Evolutionary conservation across 2,113 vertebrate genomes (phyloP).

Genomic region (Pelvicachromis taeniatus): DNA sequence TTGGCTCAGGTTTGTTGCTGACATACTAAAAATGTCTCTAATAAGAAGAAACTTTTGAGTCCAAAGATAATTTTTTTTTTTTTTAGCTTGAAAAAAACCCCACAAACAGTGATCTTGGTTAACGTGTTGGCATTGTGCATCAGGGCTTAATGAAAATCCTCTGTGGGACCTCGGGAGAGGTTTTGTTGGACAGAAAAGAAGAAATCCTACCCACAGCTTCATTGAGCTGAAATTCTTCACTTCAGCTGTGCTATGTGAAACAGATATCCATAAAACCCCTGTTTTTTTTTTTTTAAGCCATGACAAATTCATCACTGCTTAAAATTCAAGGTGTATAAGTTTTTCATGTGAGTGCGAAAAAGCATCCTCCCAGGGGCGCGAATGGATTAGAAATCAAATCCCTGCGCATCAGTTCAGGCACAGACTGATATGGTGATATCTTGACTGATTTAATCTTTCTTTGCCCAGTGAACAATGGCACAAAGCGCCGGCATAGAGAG

Average conservation of each 20-base stretch:
- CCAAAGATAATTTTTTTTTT: background rate
- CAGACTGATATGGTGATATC: slow-evolving; percentile 17
- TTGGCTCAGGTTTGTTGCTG: background rate
- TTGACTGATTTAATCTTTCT: slow-evolving; percentile 1
- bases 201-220: background rate
- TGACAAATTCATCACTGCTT: background rate
- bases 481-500: background rate
- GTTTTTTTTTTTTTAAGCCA: background rate
- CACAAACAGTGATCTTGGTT: background rate
- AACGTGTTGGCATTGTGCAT: background rate
- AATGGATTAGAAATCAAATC: slow-evolving; percentile 20
- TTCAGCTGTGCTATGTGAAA: background rate
- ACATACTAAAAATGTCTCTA: background rate
- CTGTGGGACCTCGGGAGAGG: background rate
- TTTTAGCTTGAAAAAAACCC: background rate
- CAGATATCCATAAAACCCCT: background rate
- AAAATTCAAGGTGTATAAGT: background rate
- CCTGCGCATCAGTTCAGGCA: background rate
- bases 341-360: background rate
- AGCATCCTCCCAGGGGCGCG: background rate
- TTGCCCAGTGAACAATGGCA: background rate
- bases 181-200: background rate
- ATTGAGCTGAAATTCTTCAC: background rate
- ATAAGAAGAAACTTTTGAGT: background rate
- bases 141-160: background rate